phyloP scores from a whole-genome alignment of 2,888 invertebrate species.

The Hetaerina titia region DNA sequence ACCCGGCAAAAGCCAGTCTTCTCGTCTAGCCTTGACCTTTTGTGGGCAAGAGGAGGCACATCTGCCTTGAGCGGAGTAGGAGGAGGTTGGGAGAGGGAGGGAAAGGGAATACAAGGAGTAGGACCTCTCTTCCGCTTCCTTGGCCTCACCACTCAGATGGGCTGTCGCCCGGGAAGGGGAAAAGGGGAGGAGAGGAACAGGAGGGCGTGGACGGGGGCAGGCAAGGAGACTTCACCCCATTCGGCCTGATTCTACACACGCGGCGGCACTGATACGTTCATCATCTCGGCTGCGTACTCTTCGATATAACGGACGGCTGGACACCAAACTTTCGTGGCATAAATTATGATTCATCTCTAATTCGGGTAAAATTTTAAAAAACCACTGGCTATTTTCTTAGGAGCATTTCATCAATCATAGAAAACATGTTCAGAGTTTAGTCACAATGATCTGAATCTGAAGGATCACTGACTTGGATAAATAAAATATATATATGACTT shows the following conservation, averaged over 20 bases:
- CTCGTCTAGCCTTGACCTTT: constrained; percentile 61
- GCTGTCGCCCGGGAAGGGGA: neutral
- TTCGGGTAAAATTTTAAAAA: neutral
- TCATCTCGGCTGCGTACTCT: neutral
- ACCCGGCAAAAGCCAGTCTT: neutral
- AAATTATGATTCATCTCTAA: neutral
- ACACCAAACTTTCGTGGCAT: neutral
- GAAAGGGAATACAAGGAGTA: neutral
- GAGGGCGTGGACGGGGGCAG: constrained; percentile 20
- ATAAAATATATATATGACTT: neutral
- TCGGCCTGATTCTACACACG: constrained; percentile 11
- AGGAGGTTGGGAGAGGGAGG: neutral
- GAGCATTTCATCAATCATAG: neutral
- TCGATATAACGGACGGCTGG: neutral
- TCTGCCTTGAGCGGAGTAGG: constrained; percentile 8
- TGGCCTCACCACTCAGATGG: constrained; percentile 37
- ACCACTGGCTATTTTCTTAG: neutral
- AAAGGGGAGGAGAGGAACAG: neutral
- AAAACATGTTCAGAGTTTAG: neutral
- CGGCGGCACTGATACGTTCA: neutral
- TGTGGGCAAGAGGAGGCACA: constrained; percentile 37
- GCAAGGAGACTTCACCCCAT: neutral
- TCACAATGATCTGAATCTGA: too few relatives aligned
- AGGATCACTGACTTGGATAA: neutral
- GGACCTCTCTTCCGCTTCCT: constrained; percentile 57